phyloP scores from a whole-genome alignment of 2,797 vertebrate species.

The Passerculus sandwichensis region DNA sequence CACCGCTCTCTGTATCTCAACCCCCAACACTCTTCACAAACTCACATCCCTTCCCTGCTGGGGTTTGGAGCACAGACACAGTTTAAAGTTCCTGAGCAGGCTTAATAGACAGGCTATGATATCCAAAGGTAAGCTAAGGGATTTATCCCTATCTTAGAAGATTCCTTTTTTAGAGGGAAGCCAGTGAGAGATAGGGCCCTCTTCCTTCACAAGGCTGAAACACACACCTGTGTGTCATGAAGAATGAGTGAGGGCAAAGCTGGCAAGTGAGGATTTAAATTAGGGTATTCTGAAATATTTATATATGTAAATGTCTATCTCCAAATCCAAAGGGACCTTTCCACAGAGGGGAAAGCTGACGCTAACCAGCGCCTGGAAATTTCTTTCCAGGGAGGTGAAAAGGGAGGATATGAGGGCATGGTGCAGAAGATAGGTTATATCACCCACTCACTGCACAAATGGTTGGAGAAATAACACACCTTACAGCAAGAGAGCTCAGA shows the following conservation, averaged over 20 bases:
- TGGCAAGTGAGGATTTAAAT: conserved; percentile 2
- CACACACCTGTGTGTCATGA: background rate
- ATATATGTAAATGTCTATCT: background rate
- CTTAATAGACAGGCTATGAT: background rate
- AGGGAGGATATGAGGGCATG: background rate
- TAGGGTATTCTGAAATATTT: conserved; percentile 5
- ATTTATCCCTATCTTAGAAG: background rate
- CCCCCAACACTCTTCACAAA: background rate
- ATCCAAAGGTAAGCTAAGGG: background rate
- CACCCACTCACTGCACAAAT: background rate
- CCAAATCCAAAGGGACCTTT: conserved; percentile 50
- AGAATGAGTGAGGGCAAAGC: background rate
- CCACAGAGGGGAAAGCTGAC: background rate
- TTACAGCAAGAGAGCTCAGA: background rate
- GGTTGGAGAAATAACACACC: conserved; percentile 11
- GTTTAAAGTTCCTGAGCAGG: background rate
- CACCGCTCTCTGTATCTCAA: rapidly evolving
- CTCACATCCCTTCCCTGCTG: background rate
- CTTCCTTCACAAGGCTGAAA: background rate
- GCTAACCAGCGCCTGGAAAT: conserved; percentile 15
- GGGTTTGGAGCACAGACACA: background rate
- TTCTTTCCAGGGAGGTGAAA: conserved; percentile 4
- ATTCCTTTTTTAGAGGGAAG: background rate
- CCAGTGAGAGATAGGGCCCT: background rate
- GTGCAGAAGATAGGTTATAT: conserved; percentile 18